A percentile compares a stretch with the other conserved stretches of the same genome.
Conservation (phyloP, 2,113 vertebrate genomes). For the Corapipo altera region DNA sequence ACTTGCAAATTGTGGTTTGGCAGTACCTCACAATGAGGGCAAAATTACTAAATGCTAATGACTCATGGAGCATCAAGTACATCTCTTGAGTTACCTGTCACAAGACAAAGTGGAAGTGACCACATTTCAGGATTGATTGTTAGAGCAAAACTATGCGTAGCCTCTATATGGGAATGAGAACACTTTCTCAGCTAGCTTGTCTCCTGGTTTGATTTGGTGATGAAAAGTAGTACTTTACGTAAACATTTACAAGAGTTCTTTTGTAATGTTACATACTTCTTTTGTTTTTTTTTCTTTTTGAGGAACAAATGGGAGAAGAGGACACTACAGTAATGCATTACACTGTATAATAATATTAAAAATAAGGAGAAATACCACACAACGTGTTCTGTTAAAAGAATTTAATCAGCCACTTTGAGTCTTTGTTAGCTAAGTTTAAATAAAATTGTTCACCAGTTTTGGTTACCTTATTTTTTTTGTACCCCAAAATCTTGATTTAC, state of each 20-base stretch:
- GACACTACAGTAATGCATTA: neutral
- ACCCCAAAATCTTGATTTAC: neutral
- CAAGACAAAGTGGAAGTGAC: conserved; percentile 9
- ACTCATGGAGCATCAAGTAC: neutral
- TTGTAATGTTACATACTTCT: neutral
- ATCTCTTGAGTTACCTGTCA: neutral
- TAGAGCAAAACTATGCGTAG: neutral
- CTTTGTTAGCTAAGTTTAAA: neutral
- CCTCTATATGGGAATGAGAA: neutral
- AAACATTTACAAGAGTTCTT: conserved; percentile 25
- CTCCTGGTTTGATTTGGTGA: conserved; percentile 10
- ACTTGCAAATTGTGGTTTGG: conserved; percentile 1
- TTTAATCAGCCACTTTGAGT: neutral
- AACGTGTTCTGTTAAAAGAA: neutral
- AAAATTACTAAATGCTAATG: conserved; percentile 13
- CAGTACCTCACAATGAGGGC: neutral
- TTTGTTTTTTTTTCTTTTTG: neutral
- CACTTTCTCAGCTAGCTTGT: neutral
- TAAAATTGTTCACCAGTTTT: neutral
- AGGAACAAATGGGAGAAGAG: conserved; percentile 22
- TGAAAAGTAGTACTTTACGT: conserved; percentile 3
- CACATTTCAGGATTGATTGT: neutral
- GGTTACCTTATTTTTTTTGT: neutral
- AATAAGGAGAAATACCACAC: neutral
- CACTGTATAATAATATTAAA: neutral